Conservation (phyloP, 2,797 vertebrate species). For the Austrolebias charrua region DNA sequence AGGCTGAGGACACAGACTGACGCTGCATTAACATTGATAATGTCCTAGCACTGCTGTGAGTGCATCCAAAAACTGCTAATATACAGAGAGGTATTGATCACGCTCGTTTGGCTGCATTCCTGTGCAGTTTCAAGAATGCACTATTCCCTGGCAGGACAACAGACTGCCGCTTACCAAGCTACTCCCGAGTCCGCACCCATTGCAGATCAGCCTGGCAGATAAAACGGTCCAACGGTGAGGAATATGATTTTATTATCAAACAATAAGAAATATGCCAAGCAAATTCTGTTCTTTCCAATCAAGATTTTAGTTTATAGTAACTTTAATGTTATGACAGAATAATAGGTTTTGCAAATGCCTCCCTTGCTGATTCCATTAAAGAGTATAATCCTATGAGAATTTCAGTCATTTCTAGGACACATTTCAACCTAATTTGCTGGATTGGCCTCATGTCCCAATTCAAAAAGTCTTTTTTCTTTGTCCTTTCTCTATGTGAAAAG, state of each 20-base stretch:
- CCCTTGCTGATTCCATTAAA: conserved; percentile 62
- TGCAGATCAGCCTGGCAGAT: conserved; percentile 44
- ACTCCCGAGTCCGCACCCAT: conserved; percentile 43
- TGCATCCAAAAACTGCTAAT: conserved; percentile 79
- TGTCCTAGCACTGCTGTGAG: conserved; percentile 67
- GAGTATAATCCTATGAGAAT: conserved; percentile 68
- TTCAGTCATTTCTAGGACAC: conserved; percentile 73
- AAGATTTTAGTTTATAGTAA: conserved; percentile 1
- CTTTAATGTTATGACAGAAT: conserved; percentile 21
- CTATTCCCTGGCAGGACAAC: conserved; percentile 62
- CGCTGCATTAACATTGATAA: conserved; percentile 73
- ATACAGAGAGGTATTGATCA: conserved; percentile 81
- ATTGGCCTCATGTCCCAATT: conserved; percentile 64
- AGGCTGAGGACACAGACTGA: conserved; percentile 53
- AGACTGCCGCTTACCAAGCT: conserved; percentile 57
- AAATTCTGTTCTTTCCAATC: conserved; percentile 1
- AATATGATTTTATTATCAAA: conserved; percentile 15
- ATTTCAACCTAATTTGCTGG: conserved; percentile 68
- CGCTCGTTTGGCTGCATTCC: conserved; percentile 69
- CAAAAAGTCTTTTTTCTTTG: conserved; percentile 70
- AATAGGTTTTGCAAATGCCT: conserved; percentile 27
- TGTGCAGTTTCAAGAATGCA: conserved; percentile 71
- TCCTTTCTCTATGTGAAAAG: conserved; percentile 54
- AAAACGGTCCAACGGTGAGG: conserved; percentile 24
- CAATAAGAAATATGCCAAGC: not conserved